These are phyloP conservation scores for Syrrhaptes paradoxus DNA, from an alignment of 2,113 vertebrate species.

Conservation along the genomic window DNA sequence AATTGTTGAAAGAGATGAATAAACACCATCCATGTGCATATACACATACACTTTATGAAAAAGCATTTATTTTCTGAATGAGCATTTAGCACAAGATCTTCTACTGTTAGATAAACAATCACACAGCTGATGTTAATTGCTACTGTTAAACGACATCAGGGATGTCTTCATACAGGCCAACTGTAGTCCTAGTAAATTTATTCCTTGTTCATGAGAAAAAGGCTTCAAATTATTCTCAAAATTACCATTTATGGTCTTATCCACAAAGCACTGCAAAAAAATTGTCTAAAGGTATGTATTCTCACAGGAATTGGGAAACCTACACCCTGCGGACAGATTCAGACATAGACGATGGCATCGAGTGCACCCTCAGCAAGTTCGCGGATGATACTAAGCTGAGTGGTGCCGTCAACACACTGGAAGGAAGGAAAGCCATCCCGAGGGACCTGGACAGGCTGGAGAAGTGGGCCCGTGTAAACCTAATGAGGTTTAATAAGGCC, in stretches of 20 bases:
- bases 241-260: background rate
- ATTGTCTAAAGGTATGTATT: background rate
- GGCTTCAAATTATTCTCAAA: background rate
- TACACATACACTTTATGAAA: background rate
- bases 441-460: too few species aligned
- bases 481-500: too few species aligned
- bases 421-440: too few species aligned
- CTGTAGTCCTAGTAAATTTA: background rate
- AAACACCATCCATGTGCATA: background rate
- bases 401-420: too few species aligned
- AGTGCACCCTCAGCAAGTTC: too few species aligned
- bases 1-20: background rate
- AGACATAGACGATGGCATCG: too few species aligned
- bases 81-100: background rate
- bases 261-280: background rate
- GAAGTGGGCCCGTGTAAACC: too few species aligned
- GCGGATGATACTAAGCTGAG: too few species aligned
- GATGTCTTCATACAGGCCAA: background rate
- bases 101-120: background rate
- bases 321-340: background rate
- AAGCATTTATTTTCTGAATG: background rate
- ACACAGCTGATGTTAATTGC: background rate
- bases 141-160: background rate
- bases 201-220: background rate
- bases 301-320: background rate